Conservation (phyloP, 2,113 vertebrate species). For the Ageneiosus marmoratus region DNA sequence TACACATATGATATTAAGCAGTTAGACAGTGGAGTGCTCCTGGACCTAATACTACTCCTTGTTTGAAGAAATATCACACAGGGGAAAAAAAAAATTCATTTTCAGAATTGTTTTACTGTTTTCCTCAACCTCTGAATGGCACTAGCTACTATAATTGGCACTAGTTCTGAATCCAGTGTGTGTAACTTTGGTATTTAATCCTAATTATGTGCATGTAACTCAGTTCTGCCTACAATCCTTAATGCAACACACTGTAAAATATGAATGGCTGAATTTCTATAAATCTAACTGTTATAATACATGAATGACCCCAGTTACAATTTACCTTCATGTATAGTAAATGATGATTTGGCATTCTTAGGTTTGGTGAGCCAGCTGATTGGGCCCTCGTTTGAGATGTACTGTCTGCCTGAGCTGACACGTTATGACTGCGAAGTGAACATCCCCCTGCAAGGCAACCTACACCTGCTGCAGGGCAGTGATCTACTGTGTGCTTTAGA, state of each 20-base stretch:
- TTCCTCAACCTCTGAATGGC: background rate
- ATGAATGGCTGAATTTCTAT: background rate
- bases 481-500: conserved; percentile 93
- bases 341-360: conserved; percentile 59
- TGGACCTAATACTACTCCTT: background rate
- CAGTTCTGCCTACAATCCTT: background rate
- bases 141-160: background rate
- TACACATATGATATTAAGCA: background rate
- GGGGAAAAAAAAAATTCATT: background rate
- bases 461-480: conserved; percentile 90
- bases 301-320: background rate
- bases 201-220: background rate
- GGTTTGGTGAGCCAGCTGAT: conserved; percentile 86
- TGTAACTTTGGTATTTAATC: background rate
- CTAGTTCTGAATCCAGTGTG: background rate
- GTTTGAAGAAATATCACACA: background rate
- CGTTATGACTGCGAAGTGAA: conserved; percentile 99
- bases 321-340: background rate
- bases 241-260: background rate
- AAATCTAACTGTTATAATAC: background rate
- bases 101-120: background rate
- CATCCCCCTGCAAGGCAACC: conserved; percentile 84
- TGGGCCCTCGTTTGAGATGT: conserved; percentile 82
- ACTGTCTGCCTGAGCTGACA: conserved; percentile 89
- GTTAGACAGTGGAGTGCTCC: background rate